Evolutionary conservation across 2,113 vertebrate genomes (phyloP), one percentile per base, ranked within the genome.

Genomic region (Chaetops frenatus): DNA sequence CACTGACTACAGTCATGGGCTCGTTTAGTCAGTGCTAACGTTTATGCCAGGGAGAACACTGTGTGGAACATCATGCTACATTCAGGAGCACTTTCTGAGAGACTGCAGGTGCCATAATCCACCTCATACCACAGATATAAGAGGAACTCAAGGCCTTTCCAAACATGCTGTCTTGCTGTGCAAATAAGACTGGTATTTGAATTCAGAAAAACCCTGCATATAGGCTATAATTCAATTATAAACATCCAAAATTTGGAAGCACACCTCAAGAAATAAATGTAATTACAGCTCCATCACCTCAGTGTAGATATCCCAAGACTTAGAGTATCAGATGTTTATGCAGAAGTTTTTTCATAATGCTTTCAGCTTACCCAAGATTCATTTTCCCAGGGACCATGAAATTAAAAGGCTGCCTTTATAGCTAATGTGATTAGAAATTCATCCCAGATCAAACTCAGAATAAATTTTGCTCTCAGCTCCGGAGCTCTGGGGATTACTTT

Each of bases 361-460:
- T 77, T 80, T 67, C 81, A 36, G 56, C 16, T 80, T 90, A 71
- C 15, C 57, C 35, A 77, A 77, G n/a, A 86, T 92, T 83, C 80
- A 81, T 60, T 86, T 88, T 95, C 69, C 72, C 65, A 90, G 56
- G 31, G 78, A 91, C 70, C 1, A 0, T 91, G 81, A 95, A 92
- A 93, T 94, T 90, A 86, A 88, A 93, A 90, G 44, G 24, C 79
- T 72, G 78, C 54, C 64, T 90, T 88, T 74, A 74, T 25, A 88
- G 38, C 76, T 71, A 88, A 83, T 51, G 45, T 36, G 79, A 90
- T 95, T 67, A 95, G 85, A 81, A 90, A 90, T 71, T 70, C 14
- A 66, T 80, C 56, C 74, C 67, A 93, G 69, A 83, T 62, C 58
- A 88, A 96, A 65, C 66, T 66, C 71, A 64, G 45, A 85, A 85